Conservation (phyloP, 2,797 vertebrate species). For the Gallinago nigripennis region DNA sequence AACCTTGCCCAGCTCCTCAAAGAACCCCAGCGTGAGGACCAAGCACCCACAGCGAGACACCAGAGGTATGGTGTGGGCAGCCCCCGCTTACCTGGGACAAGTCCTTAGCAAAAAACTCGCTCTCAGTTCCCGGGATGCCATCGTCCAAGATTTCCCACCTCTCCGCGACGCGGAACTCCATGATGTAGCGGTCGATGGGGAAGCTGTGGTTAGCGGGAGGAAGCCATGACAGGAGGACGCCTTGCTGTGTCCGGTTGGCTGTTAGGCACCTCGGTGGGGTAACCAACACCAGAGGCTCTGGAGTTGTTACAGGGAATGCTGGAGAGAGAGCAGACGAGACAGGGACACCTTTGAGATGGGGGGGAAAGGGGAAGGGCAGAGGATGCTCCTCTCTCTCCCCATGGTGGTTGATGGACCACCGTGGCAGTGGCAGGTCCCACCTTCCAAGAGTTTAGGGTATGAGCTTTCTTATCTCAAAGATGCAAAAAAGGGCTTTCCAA, state of each 20-base stretch:
- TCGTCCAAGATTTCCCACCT: conserved; percentile 96
- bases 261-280: conserved; percentile 99
- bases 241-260: conserved; percentile 99
- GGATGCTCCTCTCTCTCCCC: not conserved
- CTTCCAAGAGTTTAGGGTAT: not conserved
- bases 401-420: accelerated
- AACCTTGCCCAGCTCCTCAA: not conserved
- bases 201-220: conserved; percentile 97
- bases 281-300: conserved; percentile 99
- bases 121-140: conserved; percentile 88
- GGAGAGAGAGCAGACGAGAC: not conserved
- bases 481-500: not conserved
- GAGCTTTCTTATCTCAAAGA: not conserved
- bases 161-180: conserved; percentile 96
- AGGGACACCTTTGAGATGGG: not conserved
- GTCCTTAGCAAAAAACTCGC: conserved; percentile 94
- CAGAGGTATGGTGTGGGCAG: accelerated
- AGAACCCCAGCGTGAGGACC: accelerated
- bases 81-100: conserved; percentile 87
- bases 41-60: not conserved
- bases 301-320: conserved; percentile 98
- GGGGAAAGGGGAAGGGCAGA: not conserved
- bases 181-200: conserved; percentile 93
- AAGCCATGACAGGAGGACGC: conserved; percentile 97
- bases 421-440: not conserved